Conservation (phyloP, 2,888 invertebrate species). For the Epistrophella euchroma region DNA sequence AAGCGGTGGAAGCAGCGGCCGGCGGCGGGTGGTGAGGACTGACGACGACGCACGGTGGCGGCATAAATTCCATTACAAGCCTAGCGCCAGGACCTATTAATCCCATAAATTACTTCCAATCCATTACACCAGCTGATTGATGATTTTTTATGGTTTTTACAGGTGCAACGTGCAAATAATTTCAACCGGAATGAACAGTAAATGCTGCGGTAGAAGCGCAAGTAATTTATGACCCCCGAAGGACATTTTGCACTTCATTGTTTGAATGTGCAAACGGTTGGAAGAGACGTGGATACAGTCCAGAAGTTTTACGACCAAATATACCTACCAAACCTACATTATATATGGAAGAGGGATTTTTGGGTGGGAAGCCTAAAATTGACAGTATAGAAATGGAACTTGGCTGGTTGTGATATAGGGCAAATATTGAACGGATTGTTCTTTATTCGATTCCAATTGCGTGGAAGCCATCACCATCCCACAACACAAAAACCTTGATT, state of each 20-base stretch:
- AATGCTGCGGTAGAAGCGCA: constrained; percentile 76
- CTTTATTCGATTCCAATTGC: not conserved
- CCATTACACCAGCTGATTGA: constrained; percentile 78
- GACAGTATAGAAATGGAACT: not conserved
- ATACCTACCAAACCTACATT: not conserved
- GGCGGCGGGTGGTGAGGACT: not conserved
- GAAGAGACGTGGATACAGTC: constrained; percentile 64
- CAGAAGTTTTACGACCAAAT: constrained; percentile 40
- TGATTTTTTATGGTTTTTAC: constrained; percentile 78
- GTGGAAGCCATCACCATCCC: not conserved
- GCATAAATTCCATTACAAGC: constrained; percentile 75
- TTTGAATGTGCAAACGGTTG: constrained; percentile 76
- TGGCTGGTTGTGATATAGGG: constrained; percentile 39
- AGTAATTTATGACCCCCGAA: constrained; percentile 71
- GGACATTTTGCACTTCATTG: constrained; percentile 74
- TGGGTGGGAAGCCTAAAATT: not conserved
- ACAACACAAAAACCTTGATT: not conserved
- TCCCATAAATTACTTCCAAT: constrained; percentile 78
- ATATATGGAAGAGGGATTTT: constrained; percentile 47
- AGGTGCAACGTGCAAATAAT: constrained; percentile 77
- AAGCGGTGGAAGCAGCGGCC: not conserved
- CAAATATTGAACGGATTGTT: constrained; percentile 32
- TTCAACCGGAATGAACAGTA: constrained; percentile 71
- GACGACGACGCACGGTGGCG: constrained; percentile 16
- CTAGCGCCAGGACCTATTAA: constrained; percentile 76